Evolutionary conservation across 2,888 invertebrate genomes (phyloP).

Genomic region (Crocallis elinguaria): DNA sequence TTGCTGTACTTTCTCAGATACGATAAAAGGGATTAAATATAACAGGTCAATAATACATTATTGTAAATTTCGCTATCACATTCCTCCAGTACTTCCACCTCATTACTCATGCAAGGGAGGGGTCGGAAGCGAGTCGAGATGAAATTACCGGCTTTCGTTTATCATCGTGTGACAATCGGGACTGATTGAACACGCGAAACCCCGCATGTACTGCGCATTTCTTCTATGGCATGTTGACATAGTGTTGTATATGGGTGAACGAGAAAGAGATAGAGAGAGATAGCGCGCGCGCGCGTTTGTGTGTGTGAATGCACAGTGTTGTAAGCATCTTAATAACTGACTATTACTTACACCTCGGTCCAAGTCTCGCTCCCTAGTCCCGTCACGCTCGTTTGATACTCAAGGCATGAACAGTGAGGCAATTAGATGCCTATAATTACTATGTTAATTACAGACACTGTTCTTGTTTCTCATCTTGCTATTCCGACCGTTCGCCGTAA

Average conservation of each 20-base stretch:
- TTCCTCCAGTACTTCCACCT: conserved; percentile 15
- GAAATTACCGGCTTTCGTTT: conserved; percentile 21
- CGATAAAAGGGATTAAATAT: too few species aligned
- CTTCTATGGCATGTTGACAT: too few species aligned
- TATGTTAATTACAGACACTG: conserved; percentile 80
- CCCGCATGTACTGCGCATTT: too few species aligned
- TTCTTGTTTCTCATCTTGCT: conserved; percentile 75
- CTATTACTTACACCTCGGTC: conserved; percentile 19
- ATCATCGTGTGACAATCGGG: conserved; percentile 14
- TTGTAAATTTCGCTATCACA: background rate
- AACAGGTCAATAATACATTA: background rate
- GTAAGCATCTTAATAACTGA: conserved; percentile 12
- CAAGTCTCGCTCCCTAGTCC: conserved; percentile 52
- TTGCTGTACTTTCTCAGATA: too few species aligned
- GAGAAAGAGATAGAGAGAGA: too few species aligned
- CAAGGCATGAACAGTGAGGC: conserved; percentile 77
- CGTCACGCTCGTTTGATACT: conserved; percentile 76
- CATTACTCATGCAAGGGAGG: conserved; percentile 19
- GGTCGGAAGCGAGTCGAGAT: conserved; percentile 18
- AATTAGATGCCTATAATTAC: conserved; percentile 83
- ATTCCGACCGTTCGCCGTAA: conserved; percentile 71
- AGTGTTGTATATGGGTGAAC: too few species aligned
- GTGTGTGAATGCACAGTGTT: conserved; percentile 20
- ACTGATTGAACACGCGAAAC: conserved; percentile 9
- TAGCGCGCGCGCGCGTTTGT: background rate